phyloP scores from a whole-genome alignment of 2,797 vertebrate genomes.

The Pagetopsis macropterus region DNA sequence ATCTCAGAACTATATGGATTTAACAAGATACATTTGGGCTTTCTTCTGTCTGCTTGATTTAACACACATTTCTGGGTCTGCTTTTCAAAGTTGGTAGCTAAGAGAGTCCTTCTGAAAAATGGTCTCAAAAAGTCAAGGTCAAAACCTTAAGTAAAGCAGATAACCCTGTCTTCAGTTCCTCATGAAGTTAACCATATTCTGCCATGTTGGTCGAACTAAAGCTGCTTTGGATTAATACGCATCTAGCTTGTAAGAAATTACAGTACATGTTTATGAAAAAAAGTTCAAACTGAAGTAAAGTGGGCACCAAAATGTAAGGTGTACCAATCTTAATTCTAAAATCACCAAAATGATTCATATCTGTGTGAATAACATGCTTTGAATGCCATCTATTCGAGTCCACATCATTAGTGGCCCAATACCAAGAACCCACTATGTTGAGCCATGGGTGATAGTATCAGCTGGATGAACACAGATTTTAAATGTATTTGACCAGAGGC shows the following conservation, averaged over 20 bases:
- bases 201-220: neutral
- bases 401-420: neutral
- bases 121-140: neutral
- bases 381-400: neutral
- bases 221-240: neutral
- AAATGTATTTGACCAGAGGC: neutral
- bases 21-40: neutral
- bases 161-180: neutral
- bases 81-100: conserved; percentile 1
- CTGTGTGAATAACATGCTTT: neutral
- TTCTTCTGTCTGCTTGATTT: neutral
- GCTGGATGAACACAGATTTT: neutral
- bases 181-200: neutral
- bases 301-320: neutral
- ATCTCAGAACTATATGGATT: neutral
- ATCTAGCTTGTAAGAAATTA: neutral
- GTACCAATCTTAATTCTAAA: neutral
- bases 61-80: neutral
- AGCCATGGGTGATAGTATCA: neutral
- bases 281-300: neutral
- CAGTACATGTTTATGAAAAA: neutral
- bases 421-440: neutral
- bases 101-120: neutral
- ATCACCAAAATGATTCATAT: neutral
- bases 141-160: conserved; percentile 5